Evolutionary conservation across 2,797 vertebrate genomes (phyloP).

Genomic region (Numenius phaeopus): DNA sequence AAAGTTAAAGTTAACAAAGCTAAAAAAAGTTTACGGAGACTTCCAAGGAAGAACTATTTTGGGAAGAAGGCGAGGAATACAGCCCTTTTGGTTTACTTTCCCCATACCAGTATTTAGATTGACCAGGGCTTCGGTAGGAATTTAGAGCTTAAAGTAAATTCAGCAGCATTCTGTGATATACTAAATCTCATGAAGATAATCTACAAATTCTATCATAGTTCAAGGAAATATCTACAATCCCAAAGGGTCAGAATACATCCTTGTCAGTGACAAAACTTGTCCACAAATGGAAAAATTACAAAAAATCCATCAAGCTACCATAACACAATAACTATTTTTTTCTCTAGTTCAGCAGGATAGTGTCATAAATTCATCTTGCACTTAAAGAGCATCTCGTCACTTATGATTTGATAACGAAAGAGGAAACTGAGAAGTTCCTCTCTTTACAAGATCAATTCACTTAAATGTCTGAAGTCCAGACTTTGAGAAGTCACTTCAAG

Average conservation of each 20-base stretch:
- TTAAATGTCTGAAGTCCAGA: slow-evolving; percentile 17
- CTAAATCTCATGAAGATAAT: not conserved
- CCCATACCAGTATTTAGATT: not conserved
- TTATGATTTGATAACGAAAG: not conserved
- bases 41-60: not conserved
- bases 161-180: not conserved
- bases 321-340: not conserved
- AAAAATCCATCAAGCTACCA: not conserved
- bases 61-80: not conserved
- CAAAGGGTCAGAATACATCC: not conserved
- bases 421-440: slow-evolving; percentile 7
- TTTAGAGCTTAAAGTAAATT: not conserved
- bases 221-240: not conserved
- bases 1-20: not conserved
- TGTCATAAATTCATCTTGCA: not conserved
- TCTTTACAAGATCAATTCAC: not conserved
- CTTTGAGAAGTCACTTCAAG: slow-evolving; percentile 52
- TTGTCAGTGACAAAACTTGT: not conserved
- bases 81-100: not conserved
- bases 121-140: not conserved
- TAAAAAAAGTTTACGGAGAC: not conserved
- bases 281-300: not conserved
- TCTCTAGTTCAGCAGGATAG: not conserved
- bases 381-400: not conserved
- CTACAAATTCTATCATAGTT: not conserved